Evolutionary conservation across 1,140 invertebrate genomes (phyloP), one percentile per base, ranked within the genome.

Genomic region (Trichomalopsis sarcophagae): DNA sequence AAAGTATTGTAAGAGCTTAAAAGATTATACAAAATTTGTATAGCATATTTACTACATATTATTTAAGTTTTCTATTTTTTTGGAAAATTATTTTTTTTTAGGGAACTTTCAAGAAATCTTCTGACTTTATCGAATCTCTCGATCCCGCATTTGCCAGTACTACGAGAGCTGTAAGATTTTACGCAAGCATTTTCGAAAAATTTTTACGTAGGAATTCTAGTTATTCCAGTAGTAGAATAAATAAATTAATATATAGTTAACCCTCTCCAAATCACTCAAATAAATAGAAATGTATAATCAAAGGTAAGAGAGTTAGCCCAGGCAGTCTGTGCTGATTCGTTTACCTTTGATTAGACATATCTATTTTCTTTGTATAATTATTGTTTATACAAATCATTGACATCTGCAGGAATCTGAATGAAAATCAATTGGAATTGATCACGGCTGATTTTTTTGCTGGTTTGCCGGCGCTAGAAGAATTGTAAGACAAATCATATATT

Each of bases 91-190:
- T 66, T 36, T 11, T 17, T 80, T 77, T 36, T 36, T 36, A 93
- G 92, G 87, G 87, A 91, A 85, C 87, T 93, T 23, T 89, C 84
- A 21, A 82, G 86, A 0, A 93, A 95, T 89, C 84, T 87, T 2
- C 87, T 95, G 36, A 93, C 91, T 4, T 89, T 92, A 68, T 87
- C 89, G 21, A 91, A 91, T 50, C 87, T 93, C 30, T 89, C 87
- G 30, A 92, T 95, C 87, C 93, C 94, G 71, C 87, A 88, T 85
- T 89, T 95, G 50, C 92, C 93, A 33, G 89, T 87, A 62, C 89
- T 95, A 4, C 88, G 87, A 66, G 93, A 95, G 88, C 89, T 95
- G 94, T 95, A 91, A 94, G 94, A 92, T 71, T 44, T 44, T 6
- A 44, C 7, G 10, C 9, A 1, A 9, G 40, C 40, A 44, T 44